Percentiles rank a stretch among this genome's conserved stretches.
phyloP scores from a whole-genome alignment of 2,113 vertebrate species.

The Amazona guildingii region DNA sequence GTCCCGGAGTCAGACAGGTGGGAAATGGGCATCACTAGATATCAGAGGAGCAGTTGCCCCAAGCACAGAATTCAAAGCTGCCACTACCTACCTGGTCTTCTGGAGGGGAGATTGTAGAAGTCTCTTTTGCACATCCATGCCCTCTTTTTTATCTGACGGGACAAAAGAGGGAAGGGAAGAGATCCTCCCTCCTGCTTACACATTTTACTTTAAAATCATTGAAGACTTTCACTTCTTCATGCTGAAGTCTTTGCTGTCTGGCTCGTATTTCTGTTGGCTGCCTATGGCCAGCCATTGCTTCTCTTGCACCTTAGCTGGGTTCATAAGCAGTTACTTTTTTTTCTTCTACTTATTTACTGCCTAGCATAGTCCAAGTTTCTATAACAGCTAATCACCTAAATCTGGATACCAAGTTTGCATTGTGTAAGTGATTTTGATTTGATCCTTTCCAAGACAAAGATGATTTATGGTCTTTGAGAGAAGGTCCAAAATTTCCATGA shows the following conservation, averaged over 20 bases:
- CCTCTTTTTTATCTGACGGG: background rate
- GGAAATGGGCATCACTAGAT: background rate
- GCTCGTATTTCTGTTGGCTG: background rate
- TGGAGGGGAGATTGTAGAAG: background rate
- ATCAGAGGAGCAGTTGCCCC: background rate
- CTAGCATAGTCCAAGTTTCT: background rate
- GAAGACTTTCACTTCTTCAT: background rate
- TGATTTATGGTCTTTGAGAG: background rate
- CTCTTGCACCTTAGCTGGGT: background rate
- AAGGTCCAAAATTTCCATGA: background rate
- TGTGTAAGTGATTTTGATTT: background rate
- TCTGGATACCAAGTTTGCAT: background rate
- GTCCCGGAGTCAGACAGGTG: background rate
- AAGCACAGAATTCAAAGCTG: background rate
- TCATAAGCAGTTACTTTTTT: background rate
- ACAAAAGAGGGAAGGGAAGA: background rate
- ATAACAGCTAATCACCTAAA: background rate
- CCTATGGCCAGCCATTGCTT: rapidly evolving
- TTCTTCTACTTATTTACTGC: background rate
- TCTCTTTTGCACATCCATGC: rapidly evolving
- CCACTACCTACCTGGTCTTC: background rate
- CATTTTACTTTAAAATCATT: background rate
- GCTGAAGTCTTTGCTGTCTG: background rate
- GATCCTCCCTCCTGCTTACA: background rate
- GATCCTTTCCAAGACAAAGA: background rate